Evolutionary conservation across 2,888 invertebrate species (phyloP), one percentile per base, ranked within the genome.

Genomic region (Endomychus coccineus): DNA sequence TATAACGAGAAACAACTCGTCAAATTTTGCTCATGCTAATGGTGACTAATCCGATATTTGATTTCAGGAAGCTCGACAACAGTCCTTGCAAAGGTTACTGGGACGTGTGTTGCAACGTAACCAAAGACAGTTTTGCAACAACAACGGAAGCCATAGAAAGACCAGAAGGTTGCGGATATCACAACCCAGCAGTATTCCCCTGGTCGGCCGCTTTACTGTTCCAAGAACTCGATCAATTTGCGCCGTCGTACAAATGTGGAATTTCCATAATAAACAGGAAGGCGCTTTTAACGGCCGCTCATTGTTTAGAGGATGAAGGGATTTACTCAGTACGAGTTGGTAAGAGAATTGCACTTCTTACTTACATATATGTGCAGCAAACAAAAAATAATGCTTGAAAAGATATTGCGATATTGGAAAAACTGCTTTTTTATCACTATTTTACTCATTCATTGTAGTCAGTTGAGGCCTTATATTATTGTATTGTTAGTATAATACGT

Each of bases 211-310:
- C 81, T 0, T 66, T 83, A 16, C 60, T 80, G 43, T 67, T 69
- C 40, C 68, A 71, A 39, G 71, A 72, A 39, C 54, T 58, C 0
- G 63, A 72, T 1, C 67, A 70, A 4, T 61, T 61, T 0, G 53
- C 62, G 0, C 65, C 64, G 42, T 62, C 74, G 6, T 86, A 83
- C 60, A 71, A 80, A 5, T 84, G 84, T 13, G 85, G 85, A 0
- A 86, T 83, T 0, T 75, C 83, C 1, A 65, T 87, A 5, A 83
- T 87, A 44, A 78, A 83, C 39, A 75, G 73, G 0, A 66, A 66
- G 31, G 81, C 80, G 0, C 79, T 83, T 0, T 56, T 87, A 2
- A 86, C 86, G 0, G 82, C 83, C 0, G 83, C 83, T 0, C 87
- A 88, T 59, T 80, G 80, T 52, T 73, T 82, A 10, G 51, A 50